Conservation (phyloP, 30 jellyfish, hydroid and myxozoan genomes). For the Catostylus mosaicus region DNA sequence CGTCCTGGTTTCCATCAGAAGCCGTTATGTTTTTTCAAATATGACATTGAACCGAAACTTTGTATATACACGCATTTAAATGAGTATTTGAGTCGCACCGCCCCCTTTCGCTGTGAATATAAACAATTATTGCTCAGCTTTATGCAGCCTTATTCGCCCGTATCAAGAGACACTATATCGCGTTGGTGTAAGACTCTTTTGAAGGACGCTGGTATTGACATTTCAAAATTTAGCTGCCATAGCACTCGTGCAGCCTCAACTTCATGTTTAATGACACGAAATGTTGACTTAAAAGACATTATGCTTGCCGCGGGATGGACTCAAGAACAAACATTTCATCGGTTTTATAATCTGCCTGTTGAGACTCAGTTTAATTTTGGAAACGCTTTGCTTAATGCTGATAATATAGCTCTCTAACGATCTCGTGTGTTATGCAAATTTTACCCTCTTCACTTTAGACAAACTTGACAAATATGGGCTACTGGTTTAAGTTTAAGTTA, state of each 20-base stretch:
- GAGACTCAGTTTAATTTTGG: background rate
- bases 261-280: background rate
- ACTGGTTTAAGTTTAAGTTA: background rate
- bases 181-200: conserved; percentile 3
- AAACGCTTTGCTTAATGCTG: background rate
- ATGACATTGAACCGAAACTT: background rate
- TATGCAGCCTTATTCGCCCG: background rate
- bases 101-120: background rate
- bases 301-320: conserved; percentile 16
- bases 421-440: background rate
- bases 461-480: background rate
- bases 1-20: conserved; percentile 15
- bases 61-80: background rate
- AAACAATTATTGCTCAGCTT: background rate
- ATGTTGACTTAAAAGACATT: background rate
- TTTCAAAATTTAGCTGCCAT: background rate
- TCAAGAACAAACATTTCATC: background rate
- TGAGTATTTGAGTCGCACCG: conserved; percentile 12
- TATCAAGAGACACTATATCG: conserved; percentile 6
- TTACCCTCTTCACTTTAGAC: background rate
- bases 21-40: background rate
- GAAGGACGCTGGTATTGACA: background rate
- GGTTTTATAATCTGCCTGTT: background rate
- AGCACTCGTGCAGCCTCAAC: conserved; percentile 39
- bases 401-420: background rate